phyloP scores from a whole-genome alignment of 2,888 invertebrate species.

The Empis livida region DNA sequence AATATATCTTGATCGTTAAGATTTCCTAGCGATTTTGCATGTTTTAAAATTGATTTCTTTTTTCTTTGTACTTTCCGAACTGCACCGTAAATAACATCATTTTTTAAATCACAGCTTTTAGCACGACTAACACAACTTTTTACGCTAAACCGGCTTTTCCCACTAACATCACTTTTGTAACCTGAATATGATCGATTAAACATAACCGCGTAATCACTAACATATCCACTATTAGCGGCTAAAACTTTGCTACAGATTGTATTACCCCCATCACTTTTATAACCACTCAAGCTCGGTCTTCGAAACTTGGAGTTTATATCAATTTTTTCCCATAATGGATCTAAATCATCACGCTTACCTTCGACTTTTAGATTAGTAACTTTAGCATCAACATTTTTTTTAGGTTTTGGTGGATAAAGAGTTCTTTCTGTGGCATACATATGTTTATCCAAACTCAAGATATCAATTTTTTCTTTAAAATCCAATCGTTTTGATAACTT shows the following conservation, averaged over 20 bases:
- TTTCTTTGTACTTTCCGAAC: slow-evolving; percentile 31
- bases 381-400: slow-evolving; percentile 15
- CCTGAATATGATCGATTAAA: slow-evolving; percentile 37
- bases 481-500: neutral
- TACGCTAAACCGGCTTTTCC: slow-evolving; percentile 44
- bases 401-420: slow-evolving; percentile 55
- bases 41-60: slow-evolving; percentile 19
- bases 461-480: slow-evolving; percentile 23
- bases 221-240: slow-evolving; percentile 40
- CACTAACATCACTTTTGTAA: slow-evolving; percentile 47
- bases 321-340: slow-evolving; percentile 51
- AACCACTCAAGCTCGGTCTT: slow-evolving; percentile 42
- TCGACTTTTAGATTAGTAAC: slow-evolving; percentile 30
- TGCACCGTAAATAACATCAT: slow-evolving; percentile 29
- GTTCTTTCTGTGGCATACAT: slow-evolving; percentile 61
- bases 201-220: slow-evolving; percentile 43
- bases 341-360: slow-evolving; percentile 42
- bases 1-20: slow-evolving; percentile 43
- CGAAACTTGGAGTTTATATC: slow-evolving; percentile 51
- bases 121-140: slow-evolving; percentile 45
- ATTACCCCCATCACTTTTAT: slow-evolving; percentile 43
- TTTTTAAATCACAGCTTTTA: slow-evolving; percentile 27
- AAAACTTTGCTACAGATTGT: slow-evolving; percentile 37
- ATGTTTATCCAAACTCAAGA: slow-evolving; percentile 48
- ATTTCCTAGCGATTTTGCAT: slow-evolving; percentile 36